phyloP scores from a whole-genome alignment of 2,113 vertebrate species.

The Chamaea fasciata region DNA sequence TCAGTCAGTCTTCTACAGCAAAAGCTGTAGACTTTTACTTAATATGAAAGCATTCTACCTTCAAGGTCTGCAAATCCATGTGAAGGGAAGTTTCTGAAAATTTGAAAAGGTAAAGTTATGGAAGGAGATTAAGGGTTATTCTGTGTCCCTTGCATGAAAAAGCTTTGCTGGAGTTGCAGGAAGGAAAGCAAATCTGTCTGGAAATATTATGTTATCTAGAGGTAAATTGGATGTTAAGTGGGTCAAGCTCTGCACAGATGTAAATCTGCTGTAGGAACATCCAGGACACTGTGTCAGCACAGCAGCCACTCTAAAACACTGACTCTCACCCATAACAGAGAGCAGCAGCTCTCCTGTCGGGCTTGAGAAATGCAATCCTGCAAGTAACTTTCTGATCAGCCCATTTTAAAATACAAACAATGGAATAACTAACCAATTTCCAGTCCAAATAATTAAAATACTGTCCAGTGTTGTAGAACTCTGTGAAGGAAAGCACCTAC shows the following conservation, averaged over 20 bases:
- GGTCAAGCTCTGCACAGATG: not conserved
- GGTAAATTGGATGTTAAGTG: slow-evolving; percentile 27
- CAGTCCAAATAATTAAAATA: not conserved
- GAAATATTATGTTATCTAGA: not conserved
- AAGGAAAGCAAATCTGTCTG: not conserved
- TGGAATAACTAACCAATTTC: not conserved
- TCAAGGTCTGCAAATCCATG: not conserved
- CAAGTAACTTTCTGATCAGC: not conserved
- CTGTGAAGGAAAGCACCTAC: not conserved
- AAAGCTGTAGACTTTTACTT: not conserved
- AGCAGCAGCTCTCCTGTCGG: not conserved
- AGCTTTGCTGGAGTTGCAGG: not conserved
- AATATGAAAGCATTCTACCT: not conserved
- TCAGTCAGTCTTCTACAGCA: not conserved
- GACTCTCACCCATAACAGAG: slow-evolving; percentile 9
- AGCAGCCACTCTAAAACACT: not conserved
- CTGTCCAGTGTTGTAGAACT: not conserved
- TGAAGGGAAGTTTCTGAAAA: not conserved
- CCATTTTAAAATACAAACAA: not conserved
- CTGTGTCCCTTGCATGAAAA: not conserved
- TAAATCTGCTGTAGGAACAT: not conserved
- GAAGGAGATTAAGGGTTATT: not conserved
- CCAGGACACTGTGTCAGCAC: not conserved
- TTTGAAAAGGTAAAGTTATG: not conserved
- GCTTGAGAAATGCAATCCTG: not conserved